These are phyloP conservation scores for Rhynchomys soricoides DNA, from an alignment of 2,113 vertebrate genomes.

Conservation along the genomic window DNA sequence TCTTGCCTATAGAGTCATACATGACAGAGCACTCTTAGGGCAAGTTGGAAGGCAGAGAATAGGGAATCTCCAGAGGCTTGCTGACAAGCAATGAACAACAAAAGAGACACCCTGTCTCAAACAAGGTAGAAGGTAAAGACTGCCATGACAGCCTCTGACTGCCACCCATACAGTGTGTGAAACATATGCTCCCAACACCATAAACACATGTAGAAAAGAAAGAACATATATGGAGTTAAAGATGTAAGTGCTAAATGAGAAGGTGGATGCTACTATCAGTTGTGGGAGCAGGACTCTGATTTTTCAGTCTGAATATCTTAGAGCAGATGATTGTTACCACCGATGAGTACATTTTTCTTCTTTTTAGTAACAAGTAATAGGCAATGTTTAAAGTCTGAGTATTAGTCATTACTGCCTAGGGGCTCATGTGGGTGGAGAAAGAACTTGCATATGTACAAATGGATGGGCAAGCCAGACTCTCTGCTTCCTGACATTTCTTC, in stretches of 20 bases:
- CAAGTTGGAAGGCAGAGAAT: neutral
- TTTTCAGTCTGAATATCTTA: neutral
- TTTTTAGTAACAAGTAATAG: neutral
- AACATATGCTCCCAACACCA: neutral
- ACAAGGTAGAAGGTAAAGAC: neutral
- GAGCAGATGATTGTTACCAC: neutral
- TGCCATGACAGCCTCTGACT: neutral
- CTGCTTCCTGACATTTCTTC: neutral
- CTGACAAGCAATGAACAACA: neutral
- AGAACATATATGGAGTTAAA: no score
- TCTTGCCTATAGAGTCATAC: neutral
- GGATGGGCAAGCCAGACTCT: neutral
- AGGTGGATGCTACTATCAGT: accelerated
- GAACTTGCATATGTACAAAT: accelerated
- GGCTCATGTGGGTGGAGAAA: neutral
- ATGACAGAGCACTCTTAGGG: neutral
- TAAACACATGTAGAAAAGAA: neutral
- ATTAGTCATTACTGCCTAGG: neutral
- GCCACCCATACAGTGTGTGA: no score
- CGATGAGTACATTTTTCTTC: neutral
- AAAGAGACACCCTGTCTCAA: neutral
- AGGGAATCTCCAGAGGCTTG: neutral
- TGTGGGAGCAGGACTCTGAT: neutral
- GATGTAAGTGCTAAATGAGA: neutral
- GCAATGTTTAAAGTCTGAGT: neutral